phyloP scores from a whole-genome alignment of 1,140 invertebrate genomes.

The Heliconius hermathena region DNA sequence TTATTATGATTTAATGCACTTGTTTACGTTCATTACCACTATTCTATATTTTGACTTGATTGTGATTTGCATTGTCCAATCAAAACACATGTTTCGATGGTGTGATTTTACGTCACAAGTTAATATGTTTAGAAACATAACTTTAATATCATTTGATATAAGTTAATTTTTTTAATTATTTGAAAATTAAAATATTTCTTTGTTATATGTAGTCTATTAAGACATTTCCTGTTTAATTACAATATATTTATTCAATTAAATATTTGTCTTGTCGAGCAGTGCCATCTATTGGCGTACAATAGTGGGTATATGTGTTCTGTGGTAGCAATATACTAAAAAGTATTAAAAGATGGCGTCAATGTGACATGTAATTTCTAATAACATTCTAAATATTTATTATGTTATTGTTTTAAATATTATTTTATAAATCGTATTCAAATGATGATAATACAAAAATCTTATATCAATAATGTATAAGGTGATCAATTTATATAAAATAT shows the following conservation, averaged over 20 bases:
- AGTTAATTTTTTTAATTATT: not conserved
- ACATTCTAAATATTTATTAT: no score
- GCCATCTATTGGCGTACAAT: not conserved
- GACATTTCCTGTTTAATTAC: no score
- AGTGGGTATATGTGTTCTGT: not conserved
- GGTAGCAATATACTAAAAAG: not conserved
- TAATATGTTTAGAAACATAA: constrained; percentile 24
- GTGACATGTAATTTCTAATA: not conserved
- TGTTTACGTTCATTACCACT: constrained; percentile 59
- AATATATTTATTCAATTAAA: no score
- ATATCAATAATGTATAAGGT: no score
- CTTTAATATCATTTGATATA: not conserved
- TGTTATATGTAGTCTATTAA: no score
- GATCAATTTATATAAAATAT: no score
- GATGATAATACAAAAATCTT: no score
- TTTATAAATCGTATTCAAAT: not conserved
- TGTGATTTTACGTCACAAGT: constrained; percentile 69
- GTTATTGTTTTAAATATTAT: no score
- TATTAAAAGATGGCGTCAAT: not conserved
- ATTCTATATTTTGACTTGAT: constrained; percentile 60
- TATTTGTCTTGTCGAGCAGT: no score
- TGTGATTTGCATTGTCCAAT: constrained; percentile 65
- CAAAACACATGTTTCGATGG: constrained; percentile 52
- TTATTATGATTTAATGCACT: constrained; percentile 35
- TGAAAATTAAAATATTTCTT: no score